Conservation (phyloP, 2,113 vertebrate genomes). For the Crotalus helleri region DNA sequence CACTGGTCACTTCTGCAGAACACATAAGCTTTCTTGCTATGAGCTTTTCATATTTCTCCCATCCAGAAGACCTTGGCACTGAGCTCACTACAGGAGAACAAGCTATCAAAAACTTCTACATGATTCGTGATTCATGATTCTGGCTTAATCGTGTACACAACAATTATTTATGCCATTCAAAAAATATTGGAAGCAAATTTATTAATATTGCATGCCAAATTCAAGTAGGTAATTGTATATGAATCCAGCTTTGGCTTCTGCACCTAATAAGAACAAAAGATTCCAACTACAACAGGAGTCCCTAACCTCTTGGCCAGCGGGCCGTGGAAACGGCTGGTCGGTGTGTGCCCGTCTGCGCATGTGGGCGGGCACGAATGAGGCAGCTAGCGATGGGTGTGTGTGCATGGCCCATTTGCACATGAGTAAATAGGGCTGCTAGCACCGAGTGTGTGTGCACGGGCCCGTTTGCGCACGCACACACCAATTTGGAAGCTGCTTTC, state of each 20-base stretch:
- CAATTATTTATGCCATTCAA: background rate
- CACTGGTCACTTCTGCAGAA: background rate
- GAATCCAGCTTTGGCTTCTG: background rate
- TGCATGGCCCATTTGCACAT: no score
- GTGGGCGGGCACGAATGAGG: no score
- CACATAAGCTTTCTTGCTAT: background rate
- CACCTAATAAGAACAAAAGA: background rate
- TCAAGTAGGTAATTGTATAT: background rate
- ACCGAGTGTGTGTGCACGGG: no score
- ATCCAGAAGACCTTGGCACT: background rate
- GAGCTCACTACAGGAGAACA: background rate
- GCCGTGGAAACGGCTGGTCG: no score
- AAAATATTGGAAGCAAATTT: background rate
- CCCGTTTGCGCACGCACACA: no score
- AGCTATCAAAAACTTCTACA: background rate
- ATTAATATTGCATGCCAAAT: background rate
- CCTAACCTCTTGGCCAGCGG: no score
- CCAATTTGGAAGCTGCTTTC: no score
- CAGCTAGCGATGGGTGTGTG: no score
- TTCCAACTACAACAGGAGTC: background rate
- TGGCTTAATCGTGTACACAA: background rate
- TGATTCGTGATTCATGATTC: background rate
- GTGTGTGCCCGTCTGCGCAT: no score
- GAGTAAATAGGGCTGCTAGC: no score
- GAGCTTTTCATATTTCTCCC: background rate